Base-by-base conservation (phyloP, 2,888 invertebrate genomes). In the Nomada fabriciana region DNA sequence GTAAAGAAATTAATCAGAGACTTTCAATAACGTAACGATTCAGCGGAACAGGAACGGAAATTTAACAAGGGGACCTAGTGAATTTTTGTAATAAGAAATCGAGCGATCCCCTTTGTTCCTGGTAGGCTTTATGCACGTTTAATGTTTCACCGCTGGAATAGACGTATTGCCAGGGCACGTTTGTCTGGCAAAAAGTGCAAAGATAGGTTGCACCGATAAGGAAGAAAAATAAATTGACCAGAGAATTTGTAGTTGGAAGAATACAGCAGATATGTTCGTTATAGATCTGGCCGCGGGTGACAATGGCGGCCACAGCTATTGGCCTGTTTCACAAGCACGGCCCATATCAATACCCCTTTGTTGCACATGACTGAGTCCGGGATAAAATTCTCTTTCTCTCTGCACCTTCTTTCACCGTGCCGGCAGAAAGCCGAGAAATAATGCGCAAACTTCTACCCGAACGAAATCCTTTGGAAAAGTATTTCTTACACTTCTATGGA, bases 281-380 rank as follows among this genome's bases (percentile, higher is more conserved):
- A 82, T 82, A 77, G 83, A 82, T 82, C 82, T 83, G 83, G 78
- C 73, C 77, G 73, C 77, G 82, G 83, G 83, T 74, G 83, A 83
- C 83, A 83, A 83, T 83, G 82, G 77, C 73, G 71, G 61, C 74
- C 83, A 42, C 70, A 82, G 83, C 82, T 77, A 83, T 83, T 83
- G 83, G 83, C 83, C 82, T 77, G 82, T 83, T 83, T 77, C 82
- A 67, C 82, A 68, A 82, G 67, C 82, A 78, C 72, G 77, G 83
- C 77, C 78, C 82, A 83, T 82, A 83, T 83, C 83, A 82, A 83
- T 83, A 82, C 77, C 77, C 82, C 72, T 83, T 82, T 83, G 83
- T 83, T 82, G 83, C 83, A 82, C 83, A 78, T 78, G 74, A 83
- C 83, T 82, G 83, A 82, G 74, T 83, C 59, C 74, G 47, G 80